Evolutionary conservation across 2,797 vertebrate genomes (phyloP).

Genomic region (Botia kubotai): DNA sequence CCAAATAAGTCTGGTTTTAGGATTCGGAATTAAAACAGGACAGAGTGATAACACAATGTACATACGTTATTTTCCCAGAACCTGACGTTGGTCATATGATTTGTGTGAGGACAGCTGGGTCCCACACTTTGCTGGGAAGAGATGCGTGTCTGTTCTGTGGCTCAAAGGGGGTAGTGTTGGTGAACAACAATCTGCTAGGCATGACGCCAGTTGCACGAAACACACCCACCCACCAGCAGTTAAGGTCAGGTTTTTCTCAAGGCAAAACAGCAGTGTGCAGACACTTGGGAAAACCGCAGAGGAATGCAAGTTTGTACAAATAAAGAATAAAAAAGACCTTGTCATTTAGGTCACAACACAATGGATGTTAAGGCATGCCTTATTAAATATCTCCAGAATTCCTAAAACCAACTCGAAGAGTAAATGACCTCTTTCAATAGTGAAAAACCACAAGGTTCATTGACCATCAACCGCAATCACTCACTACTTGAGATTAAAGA

Average conservation of each 20-base stretch:
- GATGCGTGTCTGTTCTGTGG: conserved; percentile 45
- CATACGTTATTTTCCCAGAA: not conserved
- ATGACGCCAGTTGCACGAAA: conserved; percentile 66
- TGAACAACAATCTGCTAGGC: conserved; percentile 69
- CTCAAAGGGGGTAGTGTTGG: conserved; percentile 71
- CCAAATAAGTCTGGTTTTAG: not conserved
- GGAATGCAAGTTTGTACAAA: conserved; percentile 70
- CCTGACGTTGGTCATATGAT: conserved; percentile 24
- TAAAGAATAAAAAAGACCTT: conserved; percentile 65
- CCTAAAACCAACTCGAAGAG: conserved; percentile 9
- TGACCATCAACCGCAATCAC: not conserved
- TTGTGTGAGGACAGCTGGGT: conserved; percentile 11
- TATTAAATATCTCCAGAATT: conserved; percentile 41
- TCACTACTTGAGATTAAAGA: conserved; percentile 8
- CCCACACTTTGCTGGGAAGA: conserved; percentile 35
- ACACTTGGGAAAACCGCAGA: conserved; percentile 74
- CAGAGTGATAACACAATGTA: not conserved
- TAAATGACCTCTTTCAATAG: not conserved
- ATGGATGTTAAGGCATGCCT: conserved; percentile 66
- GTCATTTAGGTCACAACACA: conserved; percentile 66
- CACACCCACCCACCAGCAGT: conserved; percentile 61
- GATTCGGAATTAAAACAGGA: not conserved
- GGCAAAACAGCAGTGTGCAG: conserved; percentile 75
- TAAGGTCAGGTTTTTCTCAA: conserved; percentile 83
- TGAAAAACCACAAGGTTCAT: conserved; percentile 5